Base-by-base conservation (phyloP, 2,888 invertebrate species). In the Eupeodes latifasciatus region DNA sequence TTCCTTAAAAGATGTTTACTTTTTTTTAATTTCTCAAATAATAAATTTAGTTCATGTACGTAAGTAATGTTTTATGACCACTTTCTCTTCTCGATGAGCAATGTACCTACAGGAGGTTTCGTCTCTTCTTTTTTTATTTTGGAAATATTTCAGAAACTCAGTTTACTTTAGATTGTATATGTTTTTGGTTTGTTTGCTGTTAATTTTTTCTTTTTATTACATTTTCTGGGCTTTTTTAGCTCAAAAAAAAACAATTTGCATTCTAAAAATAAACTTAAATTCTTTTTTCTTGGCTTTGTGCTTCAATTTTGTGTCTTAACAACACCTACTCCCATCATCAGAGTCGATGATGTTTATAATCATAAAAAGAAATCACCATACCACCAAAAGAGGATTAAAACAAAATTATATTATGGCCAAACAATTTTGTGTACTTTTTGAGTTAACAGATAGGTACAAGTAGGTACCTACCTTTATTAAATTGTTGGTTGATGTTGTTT, bases 261-360 rank as follows among this genome's bases (percentile, higher is more conserved):
- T 81, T 55, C 77, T 78, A 59, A 69, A 82, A 86, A 86, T 86
- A 85, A 85, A 78, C 74, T 81, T 55, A 78, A 74, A 61, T 66
- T 40, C 19, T 53, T 40, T 69, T 72, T 19, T 27, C 57, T 74
- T 47, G 49, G n/a, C 34, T 11, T 59, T 47, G 47, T 75, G 74
- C 59, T 55, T 69, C 11, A 74, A 77, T 61, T 79, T 34, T 74
- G 67, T 72, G 67, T 72, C 51, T 69, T 47, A 59, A 59, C 67
- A 79, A 79, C 83, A 84, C 79, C 84, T 80, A 75, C 84, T 84
- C 74, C 53, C 40, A 40, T 40, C 40, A 40, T 27, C 57, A 71
- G 27, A 77, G 40, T 47, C 74, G 55, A 74, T 72, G 61, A 81
- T 80, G 59, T 27, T 71, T 51, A 27, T 64, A 57, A 67, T 79